Percentiles rank a stretch among this genome's conserved stretches.
Conservation (phyloP, 2,797 vertebrate species). For the Psittacula derbiana region DNA sequence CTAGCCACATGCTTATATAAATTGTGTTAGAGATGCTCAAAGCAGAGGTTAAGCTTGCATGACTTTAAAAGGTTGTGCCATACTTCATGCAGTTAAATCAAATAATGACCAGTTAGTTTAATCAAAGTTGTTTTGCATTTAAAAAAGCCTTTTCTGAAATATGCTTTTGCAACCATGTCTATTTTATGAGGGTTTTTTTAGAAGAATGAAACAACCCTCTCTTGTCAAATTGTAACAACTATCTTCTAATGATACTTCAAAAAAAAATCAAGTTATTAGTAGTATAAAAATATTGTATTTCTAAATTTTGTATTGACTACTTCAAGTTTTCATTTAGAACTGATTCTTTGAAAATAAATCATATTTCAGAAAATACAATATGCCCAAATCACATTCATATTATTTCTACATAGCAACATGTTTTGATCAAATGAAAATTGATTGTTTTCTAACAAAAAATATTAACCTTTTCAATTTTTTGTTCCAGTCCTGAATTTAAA, state of each 20-base stretch:
- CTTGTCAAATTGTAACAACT: not conserved
- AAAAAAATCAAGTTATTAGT: not conserved
- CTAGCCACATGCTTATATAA: not conserved
- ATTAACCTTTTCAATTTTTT: not conserved
- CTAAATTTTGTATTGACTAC: not conserved
- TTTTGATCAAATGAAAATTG: slow-evolving; percentile 25
- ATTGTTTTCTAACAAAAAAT: not conserved
- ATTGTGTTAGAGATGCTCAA: not conserved
- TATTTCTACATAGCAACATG: not conserved
- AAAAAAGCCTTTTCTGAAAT: not conserved
- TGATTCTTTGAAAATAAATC: not conserved
- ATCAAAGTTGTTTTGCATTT: not conserved
- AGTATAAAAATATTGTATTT: not conserved
- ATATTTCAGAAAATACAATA: not conserved
- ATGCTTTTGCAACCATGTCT: not conserved
- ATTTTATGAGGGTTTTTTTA: not conserved
- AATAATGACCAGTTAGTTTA: not conserved
- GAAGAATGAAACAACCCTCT: not conserved
- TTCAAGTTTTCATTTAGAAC: not conserved
- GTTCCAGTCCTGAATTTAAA: not conserved
- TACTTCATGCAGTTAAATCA: not conserved
- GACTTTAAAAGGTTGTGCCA: not conserved
- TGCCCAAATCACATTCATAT: not conserved
- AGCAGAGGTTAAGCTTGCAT: not conserved
- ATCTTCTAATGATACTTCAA: not conserved